These are phyloP conservation scores for Rhabdomys dilectus DNA, from an alignment of 2,113 vertebrate genomes.

Conservation along the genomic window DNA sequence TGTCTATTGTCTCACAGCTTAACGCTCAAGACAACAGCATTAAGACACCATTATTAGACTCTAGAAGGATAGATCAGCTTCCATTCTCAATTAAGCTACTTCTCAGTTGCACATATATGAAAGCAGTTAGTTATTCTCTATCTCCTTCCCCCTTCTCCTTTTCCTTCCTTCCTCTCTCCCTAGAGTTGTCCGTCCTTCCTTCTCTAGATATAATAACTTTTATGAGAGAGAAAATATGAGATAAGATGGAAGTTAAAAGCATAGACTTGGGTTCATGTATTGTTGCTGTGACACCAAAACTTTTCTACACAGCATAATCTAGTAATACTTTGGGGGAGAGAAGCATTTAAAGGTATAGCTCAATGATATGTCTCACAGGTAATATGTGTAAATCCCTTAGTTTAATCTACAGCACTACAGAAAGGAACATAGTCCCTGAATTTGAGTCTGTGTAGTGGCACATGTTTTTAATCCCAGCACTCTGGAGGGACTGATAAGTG, in stretches of 20 bases:
- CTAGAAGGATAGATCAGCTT: neutral
- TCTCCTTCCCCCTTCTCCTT: no score
- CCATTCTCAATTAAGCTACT: slow-evolving; percentile 10
- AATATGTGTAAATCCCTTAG: neutral
- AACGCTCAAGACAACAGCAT: neutral
- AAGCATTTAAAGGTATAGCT: neutral
- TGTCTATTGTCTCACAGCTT: neutral
- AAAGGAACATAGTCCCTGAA: neutral
- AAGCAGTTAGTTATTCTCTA: neutral
- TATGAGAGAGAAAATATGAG: neutral
- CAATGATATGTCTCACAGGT: neutral
- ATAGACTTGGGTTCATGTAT: neutral
- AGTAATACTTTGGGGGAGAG: neutral
- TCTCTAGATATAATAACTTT: neutral
- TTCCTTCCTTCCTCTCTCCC: neutral
- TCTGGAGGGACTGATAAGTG: neutral
- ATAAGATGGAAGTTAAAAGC: neutral
- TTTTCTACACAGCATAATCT: neutral
- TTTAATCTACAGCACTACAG: neutral
- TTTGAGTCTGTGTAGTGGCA: neutral
- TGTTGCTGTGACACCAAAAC: neutral
- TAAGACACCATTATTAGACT: neutral
- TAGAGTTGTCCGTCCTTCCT: neutral
- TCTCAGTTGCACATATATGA: neutral
- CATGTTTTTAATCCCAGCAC: neutral